phyloP scores from a whole-genome alignment of 2,888 invertebrate species.

The Zeuzera pyrina region DNA sequence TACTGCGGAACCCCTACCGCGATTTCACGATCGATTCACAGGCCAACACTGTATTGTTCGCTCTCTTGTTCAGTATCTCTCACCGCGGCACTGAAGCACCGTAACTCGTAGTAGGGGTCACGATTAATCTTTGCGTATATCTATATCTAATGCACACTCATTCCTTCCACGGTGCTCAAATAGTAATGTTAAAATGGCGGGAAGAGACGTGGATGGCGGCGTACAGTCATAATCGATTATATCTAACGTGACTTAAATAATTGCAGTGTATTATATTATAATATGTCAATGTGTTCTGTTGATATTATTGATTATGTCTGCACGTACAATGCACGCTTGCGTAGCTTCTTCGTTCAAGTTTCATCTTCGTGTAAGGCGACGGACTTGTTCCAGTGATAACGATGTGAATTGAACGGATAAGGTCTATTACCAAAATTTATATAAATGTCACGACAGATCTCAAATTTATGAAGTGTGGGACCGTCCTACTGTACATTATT shows the following conservation, averaged over 20 bases:
- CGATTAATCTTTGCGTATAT: constrained; percentile 15
- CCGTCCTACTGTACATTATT: constrained; percentile 64
- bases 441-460: constrained; percentile 52
- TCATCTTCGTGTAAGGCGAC: constrained; percentile 2
- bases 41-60: no score
- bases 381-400: constrained; percentile 46
- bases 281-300: no score
- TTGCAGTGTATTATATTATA: no score
- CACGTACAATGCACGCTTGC: constrained; percentile 21
- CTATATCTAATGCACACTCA: constrained; percentile 68
- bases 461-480: constrained; percentile 64
- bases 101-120: constrained; percentile 5
- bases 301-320: not conserved
- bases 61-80: no score
- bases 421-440: constrained; percentile 40
- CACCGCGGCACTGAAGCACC: constrained; percentile 3
- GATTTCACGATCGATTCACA: constrained; percentile 15
- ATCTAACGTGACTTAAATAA: no score
- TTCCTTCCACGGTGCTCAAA: constrained; percentile 82
- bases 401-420: constrained; percentile 43
- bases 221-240: no score
- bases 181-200: constrained; percentile 36
- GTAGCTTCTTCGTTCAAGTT: constrained; percentile 1
- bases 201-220: constrained; percentile 15
- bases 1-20: constrained; percentile 16